These are phyloP conservation scores for Listrodromus nycthemerus DNA, from an alignment of 2,888 invertebrate species.

Conservation along the genomic window DNA sequence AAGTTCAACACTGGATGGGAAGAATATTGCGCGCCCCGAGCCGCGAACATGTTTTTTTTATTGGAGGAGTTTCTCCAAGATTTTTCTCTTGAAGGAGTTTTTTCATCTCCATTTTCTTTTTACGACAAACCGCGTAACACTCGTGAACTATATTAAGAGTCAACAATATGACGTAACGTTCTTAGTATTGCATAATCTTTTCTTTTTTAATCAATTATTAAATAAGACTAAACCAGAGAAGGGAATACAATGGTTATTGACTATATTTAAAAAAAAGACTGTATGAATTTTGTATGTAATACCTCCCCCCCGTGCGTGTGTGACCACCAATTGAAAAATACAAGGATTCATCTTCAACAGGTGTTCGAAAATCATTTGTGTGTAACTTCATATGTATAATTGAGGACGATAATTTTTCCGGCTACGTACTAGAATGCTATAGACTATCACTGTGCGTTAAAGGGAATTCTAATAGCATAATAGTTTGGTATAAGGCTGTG, in stretches of 20 bases:
- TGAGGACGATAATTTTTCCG: slow-evolving; percentile 49
- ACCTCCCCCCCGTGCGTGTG: slow-evolving; percentile 74
- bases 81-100: neutral
- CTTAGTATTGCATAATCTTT: slow-evolving; percentile 51
- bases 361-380: slow-evolving; percentile 69
- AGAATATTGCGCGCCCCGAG: slow-evolving; percentile 23
- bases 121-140: slow-evolving; percentile 23
- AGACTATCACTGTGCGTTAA: slow-evolving; percentile 50
- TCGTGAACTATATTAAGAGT: slow-evolving; percentile 12
- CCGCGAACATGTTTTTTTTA: slow-evolving; percentile 24
- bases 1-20: slow-evolving; percentile 45
- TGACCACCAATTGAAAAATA: slow-evolving; percentile 78
- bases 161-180: slow-evolving; percentile 32
- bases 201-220: slow-evolving; percentile 51
- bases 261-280: slow-evolving; percentile 73
- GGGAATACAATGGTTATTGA: slow-evolving; percentile 62
- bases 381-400: slow-evolving; percentile 35
- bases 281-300: slow-evolving; percentile 80
- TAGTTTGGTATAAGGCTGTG: slow-evolving; percentile 62
- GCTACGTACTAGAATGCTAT: slow-evolving; percentile 37
- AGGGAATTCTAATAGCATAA: slow-evolving; percentile 55
- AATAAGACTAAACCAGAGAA: slow-evolving; percentile 43
- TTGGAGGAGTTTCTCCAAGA: neutral
- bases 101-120: slow-evolving; percentile 9
- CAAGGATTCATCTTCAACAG: slow-evolving; percentile 77